These are phyloP conservation scores for Smutsia temminckii DNA, from an alignment of 2,797 vertebrate genomes.

Conservation along the genomic window DNA sequence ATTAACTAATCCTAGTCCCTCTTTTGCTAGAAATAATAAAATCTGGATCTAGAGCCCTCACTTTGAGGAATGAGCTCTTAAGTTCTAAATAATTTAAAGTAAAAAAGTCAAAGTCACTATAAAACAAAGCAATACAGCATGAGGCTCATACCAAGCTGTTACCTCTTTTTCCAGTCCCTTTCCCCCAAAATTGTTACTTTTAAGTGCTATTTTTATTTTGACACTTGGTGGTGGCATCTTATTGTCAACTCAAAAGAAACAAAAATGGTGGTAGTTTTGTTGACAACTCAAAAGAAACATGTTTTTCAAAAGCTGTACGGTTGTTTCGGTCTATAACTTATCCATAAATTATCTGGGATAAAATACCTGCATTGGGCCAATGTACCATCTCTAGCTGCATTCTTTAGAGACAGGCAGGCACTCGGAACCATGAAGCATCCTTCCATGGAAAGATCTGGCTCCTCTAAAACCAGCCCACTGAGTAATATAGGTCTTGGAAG, in stretches of 20 bases:
- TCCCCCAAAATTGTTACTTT: background rate
- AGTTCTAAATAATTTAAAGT: background rate
- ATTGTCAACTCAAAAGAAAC: background rate
- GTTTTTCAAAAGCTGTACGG: background rate
- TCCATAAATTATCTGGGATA: background rate
- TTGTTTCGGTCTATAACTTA: background rate
- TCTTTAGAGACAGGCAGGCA: background rate
- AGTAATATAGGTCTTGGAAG: background rate
- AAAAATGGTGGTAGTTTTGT: background rate
- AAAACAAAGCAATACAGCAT: background rate
- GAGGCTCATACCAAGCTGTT: background rate
- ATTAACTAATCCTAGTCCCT: background rate
- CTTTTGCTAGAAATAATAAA: constrained; percentile 19
- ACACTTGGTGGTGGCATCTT: background rate
- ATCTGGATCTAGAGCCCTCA: background rate
- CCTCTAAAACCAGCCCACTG: background rate
- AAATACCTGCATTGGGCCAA: background rate
- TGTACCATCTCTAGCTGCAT: background rate
- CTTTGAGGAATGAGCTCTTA: background rate
- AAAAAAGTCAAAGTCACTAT: background rate
- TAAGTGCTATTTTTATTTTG: background rate
- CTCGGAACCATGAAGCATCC: background rate
- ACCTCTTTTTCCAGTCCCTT: background rate
- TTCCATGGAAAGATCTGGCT: background rate
- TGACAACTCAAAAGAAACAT: background rate